Percentiles rank a stretch among this genome's conserved stretches.
Evolutionary conservation across 2,113 vertebrate species (phyloP).

Genomic region (Oreocharis arfaki): DNA sequence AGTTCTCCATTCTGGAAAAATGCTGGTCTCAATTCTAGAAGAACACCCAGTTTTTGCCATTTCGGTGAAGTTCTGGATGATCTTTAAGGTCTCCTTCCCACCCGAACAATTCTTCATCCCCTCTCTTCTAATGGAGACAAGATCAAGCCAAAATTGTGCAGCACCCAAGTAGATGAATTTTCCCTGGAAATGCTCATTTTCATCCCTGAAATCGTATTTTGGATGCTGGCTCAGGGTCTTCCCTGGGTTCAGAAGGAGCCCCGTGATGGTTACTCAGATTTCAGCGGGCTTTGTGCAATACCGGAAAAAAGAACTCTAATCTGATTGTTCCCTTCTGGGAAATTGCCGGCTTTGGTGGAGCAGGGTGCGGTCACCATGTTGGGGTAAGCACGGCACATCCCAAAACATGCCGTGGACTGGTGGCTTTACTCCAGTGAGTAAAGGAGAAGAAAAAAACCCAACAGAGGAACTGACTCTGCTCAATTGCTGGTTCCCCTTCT

Average conservation of each 20-base stretch:
- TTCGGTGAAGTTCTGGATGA: not conserved
- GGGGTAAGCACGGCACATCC: accelerated
- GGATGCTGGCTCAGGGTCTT: accelerated
- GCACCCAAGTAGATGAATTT: accelerated
- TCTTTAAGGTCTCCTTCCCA: not conserved
- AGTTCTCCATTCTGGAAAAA: not conserved
- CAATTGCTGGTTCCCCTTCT: not conserved
- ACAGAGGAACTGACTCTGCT: not conserved
- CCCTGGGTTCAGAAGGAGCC: accelerated
- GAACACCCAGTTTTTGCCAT: accelerated
- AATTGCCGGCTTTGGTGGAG: not conserved
- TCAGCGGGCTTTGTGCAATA: accelerated
- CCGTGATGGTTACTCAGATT: accelerated
- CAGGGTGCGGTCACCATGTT: not conserved
- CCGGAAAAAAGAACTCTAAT: accelerated
- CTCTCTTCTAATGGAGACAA: accelerated
- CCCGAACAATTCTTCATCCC: not conserved
- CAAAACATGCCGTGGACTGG: accelerated
- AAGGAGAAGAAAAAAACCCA: not conserved
- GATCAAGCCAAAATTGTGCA: not conserved
- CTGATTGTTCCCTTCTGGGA: not conserved
- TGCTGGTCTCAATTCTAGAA: not conserved
- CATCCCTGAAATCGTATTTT: not conserved
- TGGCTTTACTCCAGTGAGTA: not conserved
- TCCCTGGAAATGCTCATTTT: not conserved